These are phyloP conservation scores for Athalia rosae DNA, from an alignment of 2,888 invertebrate species.

Conservation along the genomic window DNA sequence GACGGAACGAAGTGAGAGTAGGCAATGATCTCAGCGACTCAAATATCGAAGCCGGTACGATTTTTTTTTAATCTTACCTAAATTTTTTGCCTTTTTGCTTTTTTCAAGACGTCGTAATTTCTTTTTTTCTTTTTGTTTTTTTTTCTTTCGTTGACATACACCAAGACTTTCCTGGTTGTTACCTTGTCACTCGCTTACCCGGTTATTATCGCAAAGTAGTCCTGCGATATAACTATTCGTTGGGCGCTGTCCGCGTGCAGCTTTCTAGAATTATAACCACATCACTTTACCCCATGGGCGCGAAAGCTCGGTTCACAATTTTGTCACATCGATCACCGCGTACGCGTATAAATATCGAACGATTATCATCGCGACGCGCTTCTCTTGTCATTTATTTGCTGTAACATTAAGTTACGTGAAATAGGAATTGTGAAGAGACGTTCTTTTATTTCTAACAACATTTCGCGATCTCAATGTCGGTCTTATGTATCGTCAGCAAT, in stretches of 20 bases:
- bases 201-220: conserved; percentile 41
- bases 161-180: conserved; percentile 42
- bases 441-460: no score
- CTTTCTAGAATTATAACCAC: conserved; percentile 22
- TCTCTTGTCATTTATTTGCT: no score
- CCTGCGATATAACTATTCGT: conserved; percentile 6
- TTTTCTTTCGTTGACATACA: conserved; percentile 16
- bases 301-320: conserved; percentile 32
- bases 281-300: conserved; percentile 37
- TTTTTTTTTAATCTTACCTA: neutral
- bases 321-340: neutral
- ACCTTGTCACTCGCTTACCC: conserved; percentile 45
- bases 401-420: neutral
- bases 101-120: neutral
- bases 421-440: neutral
- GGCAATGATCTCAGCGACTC: conserved; percentile 40
- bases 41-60: conserved; percentile 8
- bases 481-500: neutral
- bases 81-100: no score
- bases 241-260: conserved; percentile 29
- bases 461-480: neutral
- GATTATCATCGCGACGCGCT: no score
- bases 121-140: conserved; percentile 14
- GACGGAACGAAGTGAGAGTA: conserved; percentile 25
- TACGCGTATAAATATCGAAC: neutral